phyloP scores from a whole-genome alignment of 2,797 vertebrate species.

The Tachyglossus aculeatus region DNA sequence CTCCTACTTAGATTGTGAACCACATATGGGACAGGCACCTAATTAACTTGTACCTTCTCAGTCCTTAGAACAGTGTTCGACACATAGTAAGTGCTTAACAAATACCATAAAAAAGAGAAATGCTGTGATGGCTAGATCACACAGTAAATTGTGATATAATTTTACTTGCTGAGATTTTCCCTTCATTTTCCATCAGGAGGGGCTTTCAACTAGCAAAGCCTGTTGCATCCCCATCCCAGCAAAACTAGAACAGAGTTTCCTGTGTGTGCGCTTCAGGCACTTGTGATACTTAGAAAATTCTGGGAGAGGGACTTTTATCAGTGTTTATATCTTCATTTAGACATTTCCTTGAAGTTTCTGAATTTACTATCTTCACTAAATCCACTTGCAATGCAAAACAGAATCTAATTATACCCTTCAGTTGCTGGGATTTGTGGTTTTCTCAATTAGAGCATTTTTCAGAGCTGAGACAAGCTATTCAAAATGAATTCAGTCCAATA shows the following conservation, averaged over 20 bases:
- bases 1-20: too few species aligned
- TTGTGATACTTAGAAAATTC: background rate
- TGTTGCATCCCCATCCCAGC: background rate
- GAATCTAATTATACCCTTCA: background rate
- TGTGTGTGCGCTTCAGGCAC: background rate
- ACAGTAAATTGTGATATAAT: constrained; percentile 6
- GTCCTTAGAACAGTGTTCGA: too few species aligned
- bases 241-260: background rate
- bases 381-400: background rate
- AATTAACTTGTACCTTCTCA: too few species aligned
- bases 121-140: background rate
- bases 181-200: constrained; percentile 5
- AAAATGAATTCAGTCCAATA: constrained; percentile 1
- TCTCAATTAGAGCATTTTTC: constrained; percentile 8
- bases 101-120: too few species aligned
- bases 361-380: constrained; percentile 6
- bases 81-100: too few species aligned
- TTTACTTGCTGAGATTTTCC: background rate
- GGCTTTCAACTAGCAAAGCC: background rate
- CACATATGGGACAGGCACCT: too few species aligned
- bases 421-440: background rate
- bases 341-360: constrained; percentile 11
- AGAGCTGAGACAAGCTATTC: background rate
- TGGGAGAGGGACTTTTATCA: background rate
- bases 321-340: background rate